Percentiles rank a stretch among this genome's conserved stretches.
Conservation (phyloP, 2,888 invertebrate genomes). For the Peribatodes rhomboidaria region DNA sequence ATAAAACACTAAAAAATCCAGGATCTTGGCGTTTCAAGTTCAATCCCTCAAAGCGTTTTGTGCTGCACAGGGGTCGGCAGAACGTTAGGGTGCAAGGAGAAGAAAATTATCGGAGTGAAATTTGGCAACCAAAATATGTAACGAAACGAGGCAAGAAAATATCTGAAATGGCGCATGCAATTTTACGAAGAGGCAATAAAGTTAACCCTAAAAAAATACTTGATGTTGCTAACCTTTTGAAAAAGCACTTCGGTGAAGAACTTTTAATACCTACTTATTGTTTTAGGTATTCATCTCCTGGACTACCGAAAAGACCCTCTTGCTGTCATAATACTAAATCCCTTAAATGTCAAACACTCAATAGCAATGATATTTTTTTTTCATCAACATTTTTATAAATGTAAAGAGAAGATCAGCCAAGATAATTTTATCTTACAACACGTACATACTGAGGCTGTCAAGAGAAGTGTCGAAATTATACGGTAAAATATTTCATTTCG, state of each 20-base stretch:
- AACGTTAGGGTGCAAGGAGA: not conserved
- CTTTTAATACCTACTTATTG: too few relatives aligned
- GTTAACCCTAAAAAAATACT: constrained; percentile 6
- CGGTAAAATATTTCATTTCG: constrained; percentile 10
- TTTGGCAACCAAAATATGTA: not conserved
- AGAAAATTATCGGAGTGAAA: not conserved
- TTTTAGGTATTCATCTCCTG: too few relatives aligned
- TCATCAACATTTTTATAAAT: too few relatives aligned
- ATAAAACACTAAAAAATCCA: not conserved
- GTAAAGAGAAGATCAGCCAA: too few relatives aligned
- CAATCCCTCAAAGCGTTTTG: not conserved
- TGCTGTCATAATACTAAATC: too few relatives aligned
- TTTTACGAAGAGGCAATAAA: not conserved
- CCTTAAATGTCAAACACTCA: too few relatives aligned
- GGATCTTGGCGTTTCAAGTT: constrained; percentile 4
- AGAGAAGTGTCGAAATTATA: constrained; percentile 6
- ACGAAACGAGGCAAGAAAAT: not conserved
- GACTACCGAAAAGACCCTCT: too few relatives aligned
- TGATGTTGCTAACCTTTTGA: constrained; percentile 14
- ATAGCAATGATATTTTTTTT: too few relatives aligned
- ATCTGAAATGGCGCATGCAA: not conserved
- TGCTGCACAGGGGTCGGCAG: not conserved
- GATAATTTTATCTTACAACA: too few relatives aligned
- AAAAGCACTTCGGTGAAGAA: constrained; percentile 6
- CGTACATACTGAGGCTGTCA: too few relatives aligned